Conservation (phyloP, 2,113 vertebrate genomes). For the Scomber colias region DNA sequence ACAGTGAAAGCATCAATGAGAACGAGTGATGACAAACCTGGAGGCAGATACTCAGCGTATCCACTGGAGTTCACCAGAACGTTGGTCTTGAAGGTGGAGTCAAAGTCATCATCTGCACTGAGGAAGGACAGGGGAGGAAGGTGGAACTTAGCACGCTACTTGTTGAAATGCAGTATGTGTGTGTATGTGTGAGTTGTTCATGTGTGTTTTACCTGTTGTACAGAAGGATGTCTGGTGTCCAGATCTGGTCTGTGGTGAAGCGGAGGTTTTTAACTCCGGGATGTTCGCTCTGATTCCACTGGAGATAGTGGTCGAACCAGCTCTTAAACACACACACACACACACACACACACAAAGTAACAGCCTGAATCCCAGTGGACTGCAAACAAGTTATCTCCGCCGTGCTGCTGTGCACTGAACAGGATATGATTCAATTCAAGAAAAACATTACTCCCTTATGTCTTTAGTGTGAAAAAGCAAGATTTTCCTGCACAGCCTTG, state of each 20-base stretch:
- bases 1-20: not conserved
- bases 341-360: constrained; percentile 23
- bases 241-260: constrained; percentile 86
- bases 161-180: constrained; percentile 2
- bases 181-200: not conserved
- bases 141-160: constrained; percentile 27
- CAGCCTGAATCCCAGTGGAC: not conserved
- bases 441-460: not conserved
- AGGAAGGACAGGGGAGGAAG: constrained; percentile 56
- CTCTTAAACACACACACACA: constrained; percentile 71
- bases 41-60: constrained; percentile 86
- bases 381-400: not conserved
- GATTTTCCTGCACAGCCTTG: not conserved
- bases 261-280: constrained; percentile 87
- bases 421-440: not conserved
- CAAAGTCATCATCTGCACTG: constrained; percentile 89
- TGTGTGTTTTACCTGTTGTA: constrained; percentile 85
- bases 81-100: constrained; percentile 88
- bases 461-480: not conserved
- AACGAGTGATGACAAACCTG: constrained; percentile 75
- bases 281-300: constrained; percentile 88
- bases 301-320: constrained; percentile 87
- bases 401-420: not conserved
- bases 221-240: constrained; percentile 87
- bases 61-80: constrained; percentile 88